Conservation (phyloP, 2,797 vertebrate genomes). For the Malacoctenus gilli region DNA sequence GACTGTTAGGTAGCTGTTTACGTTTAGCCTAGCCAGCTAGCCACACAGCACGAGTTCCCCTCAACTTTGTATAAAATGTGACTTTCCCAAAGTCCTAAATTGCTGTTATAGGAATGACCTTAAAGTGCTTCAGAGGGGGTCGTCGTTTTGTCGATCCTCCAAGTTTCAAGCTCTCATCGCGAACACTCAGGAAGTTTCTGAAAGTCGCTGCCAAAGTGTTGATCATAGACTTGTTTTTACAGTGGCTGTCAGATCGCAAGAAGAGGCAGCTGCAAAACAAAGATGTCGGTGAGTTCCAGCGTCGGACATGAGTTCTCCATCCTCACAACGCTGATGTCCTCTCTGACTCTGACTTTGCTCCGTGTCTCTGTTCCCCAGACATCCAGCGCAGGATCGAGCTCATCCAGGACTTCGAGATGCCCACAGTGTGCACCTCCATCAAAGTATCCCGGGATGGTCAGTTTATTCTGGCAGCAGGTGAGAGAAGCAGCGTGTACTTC, state of each 20-base stretch:
- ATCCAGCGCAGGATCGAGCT: constrained; percentile 96
- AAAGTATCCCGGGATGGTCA: constrained; percentile 95
- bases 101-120: too few species aligned
- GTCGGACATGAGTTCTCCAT: too few species aligned
- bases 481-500: too few species aligned
- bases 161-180: too few species aligned
- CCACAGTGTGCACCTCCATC: constrained; percentile 91
- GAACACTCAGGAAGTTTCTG: too few species aligned
- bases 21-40: constrained; percentile 16
- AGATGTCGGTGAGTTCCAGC: constrained; percentile 88
- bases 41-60: not conserved
- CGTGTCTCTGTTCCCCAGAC: constrained; percentile 71
- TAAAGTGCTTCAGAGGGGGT: too few species aligned
- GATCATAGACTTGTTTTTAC: too few species aligned
- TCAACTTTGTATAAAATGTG: not conserved
- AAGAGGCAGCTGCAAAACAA: constrained; percentile 94
- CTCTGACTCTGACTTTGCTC: not conserved
- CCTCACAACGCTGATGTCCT: too few species aligned
- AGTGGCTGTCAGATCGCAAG: constrained; percentile 97
- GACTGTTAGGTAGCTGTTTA: not conserved
- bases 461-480: constrained; percentile 91
- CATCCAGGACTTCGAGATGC: constrained; percentile 99
- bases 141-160: too few species aligned
- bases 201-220: too few species aligned
- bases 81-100: too few species aligned